Base-by-base conservation (phyloP, 2,888 invertebrate species). In the Panzeria rudis region DNA sequence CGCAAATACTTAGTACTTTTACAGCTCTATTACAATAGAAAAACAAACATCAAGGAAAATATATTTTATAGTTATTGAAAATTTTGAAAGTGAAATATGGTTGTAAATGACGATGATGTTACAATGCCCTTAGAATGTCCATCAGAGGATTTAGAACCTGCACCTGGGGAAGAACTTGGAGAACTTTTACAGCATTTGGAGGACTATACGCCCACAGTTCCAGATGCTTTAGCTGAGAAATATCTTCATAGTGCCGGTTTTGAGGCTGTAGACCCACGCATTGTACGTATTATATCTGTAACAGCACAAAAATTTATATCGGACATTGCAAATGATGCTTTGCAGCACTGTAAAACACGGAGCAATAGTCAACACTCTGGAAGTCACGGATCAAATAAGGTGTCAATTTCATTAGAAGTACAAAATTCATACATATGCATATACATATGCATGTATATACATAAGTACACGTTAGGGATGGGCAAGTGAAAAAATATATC, bases 251-350 rank as follows among this genome's bases (percentile, higher is more conserved):
- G 73, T 61, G 85, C 85, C n/a, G 85, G 99, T 98, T n/a, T 97
- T 99, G 97, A 98, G 89, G 95, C 97, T 0, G 95, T 96, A 77
- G 99, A 99, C 93, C 97, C 98, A 0, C 94, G 98, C 89, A 95
- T 97, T 87, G 95, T 98, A 3, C 95, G 99, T 1, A 93, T 99
- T 38, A 96, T 99, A 85, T 98, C 99, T 0, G 93, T 99, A 72
- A 98, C 99, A 0, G 97, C 98, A 0, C 99, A 99, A 92, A 99
- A 99, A 92, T 99, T 99, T 90, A 96, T 99, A 64, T 98, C 99
- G 0, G 99, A 99, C 92, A 97, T 99, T 86, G 98, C 97, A 0
- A 98, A 98, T 89, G 99, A 99, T 93, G 98, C 99, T 0, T 93
- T 99, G 52, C 99, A 99, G 89, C 98, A 99, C 91, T 98, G 98